A percentile compares a stretch with the other conserved stretches of the same genome.
Conservation (phyloP, 2,888 invertebrate species). For the Torymus aiolomorphi region DNA sequence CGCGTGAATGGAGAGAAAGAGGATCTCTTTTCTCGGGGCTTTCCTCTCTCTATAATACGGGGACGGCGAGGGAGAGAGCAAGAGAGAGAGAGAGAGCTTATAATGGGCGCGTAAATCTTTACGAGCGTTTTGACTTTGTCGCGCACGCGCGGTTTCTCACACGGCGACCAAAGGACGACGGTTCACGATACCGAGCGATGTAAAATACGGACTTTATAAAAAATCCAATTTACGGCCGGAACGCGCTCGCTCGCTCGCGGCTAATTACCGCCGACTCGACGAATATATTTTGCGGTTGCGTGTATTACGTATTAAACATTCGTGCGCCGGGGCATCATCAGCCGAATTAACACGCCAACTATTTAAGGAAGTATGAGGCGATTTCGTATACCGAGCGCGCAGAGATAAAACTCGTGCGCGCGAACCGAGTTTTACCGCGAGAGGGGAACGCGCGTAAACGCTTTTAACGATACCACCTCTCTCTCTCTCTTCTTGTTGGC, state of each 20-base stretch:
- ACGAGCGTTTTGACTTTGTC: constrained; percentile 26
- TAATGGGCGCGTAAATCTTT: constrained; percentile 41
- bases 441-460: too few relatives aligned
- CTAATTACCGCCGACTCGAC: background rate
- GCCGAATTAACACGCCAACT: constrained; percentile 3
- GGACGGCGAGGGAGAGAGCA: too few relatives aligned
- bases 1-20: background rate
- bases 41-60: background rate
- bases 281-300: background rate
- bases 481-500: too few relatives aligned
- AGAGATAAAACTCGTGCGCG: background rate
- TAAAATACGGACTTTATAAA: background rate
- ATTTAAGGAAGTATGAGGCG: constrained; percentile 2
- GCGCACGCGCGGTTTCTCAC: background rate
- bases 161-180: too few relatives aligned
- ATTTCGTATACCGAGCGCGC: background rate
- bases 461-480: constrained; percentile 14
- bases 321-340: background rate
- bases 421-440: too few relatives aligned
- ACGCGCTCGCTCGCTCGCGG: background rate
- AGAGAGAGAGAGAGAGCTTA: background rate
- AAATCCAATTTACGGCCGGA: constrained; percentile 1
- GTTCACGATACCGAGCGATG: too few relatives aligned
- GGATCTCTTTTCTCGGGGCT: background rate
- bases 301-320: background rate